Percentiles rank a stretch among this genome's conserved stretches.
phyloP scores from a whole-genome alignment of 2,888 invertebrate species.

The Ecliptopera silaceata region DNA sequence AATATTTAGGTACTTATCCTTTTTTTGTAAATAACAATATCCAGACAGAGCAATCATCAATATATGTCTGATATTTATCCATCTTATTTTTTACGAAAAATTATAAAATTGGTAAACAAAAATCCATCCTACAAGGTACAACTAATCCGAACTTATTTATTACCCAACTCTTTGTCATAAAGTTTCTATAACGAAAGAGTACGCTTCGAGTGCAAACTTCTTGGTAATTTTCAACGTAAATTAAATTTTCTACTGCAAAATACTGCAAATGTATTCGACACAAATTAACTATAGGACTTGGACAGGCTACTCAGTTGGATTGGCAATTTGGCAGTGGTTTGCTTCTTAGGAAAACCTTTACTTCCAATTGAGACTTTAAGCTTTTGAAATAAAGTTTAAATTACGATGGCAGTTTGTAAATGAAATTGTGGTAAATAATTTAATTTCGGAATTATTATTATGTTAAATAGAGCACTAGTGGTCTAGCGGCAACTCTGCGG shows the following conservation, averaged over 20 bases:
- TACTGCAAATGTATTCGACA: conserved; percentile 43
- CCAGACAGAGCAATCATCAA: too few relatives aligned
- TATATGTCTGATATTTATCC: too few relatives aligned
- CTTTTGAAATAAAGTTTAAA: conserved; percentile 4
- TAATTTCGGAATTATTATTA: background rate
- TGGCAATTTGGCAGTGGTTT: conserved; percentile 70
- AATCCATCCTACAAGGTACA: too few relatives aligned
- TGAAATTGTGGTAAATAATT: background rate
- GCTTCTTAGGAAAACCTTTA: conserved; percentile 39
- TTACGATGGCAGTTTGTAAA: conserved; percentile 3
- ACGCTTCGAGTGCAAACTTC: background rate
- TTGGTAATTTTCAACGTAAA: conserved; percentile 23
- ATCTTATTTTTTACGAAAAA: too few relatives aligned
- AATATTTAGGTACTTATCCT: too few relatives aligned
- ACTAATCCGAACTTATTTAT: too few relatives aligned
- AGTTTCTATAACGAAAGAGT: background rate
- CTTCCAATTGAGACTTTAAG: conserved; percentile 6
- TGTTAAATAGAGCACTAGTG: background rate
- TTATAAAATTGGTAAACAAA: too few relatives aligned
- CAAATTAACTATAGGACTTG: conserved; percentile 39
- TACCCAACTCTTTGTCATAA: too few relatives aligned
- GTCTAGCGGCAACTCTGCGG: too few relatives aligned
- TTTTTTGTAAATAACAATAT: too few relatives aligned
- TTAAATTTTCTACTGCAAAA: conserved; percentile 35
- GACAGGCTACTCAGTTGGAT: conserved; percentile 64